Percentiles rank a stretch among this genome's conserved stretches.
Evolutionary conservation across 2,888 invertebrate species (phyloP).

Genomic region (Tholera decimalis): DNA sequence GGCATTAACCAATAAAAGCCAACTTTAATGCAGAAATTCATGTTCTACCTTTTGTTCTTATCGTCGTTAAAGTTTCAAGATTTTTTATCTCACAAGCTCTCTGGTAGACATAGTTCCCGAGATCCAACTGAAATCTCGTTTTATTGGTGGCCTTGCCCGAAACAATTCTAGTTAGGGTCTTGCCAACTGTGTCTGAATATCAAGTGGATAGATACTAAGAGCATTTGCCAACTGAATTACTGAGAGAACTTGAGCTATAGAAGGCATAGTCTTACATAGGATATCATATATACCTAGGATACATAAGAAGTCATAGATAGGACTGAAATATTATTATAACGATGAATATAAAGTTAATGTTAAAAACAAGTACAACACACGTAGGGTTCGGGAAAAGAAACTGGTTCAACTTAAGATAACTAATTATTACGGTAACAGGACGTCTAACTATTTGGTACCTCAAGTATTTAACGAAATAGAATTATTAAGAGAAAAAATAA

Average conservation of each 20-base stretch:
- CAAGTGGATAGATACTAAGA: conserved; percentile 3
- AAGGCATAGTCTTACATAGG: background rate
- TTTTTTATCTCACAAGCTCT: background rate
- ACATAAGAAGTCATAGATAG: too few species aligned
- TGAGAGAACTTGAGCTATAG: background rate
- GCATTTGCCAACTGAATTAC: background rate
- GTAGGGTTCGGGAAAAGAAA: too few species aligned
- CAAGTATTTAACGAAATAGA: too few species aligned
- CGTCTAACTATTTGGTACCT: too few species aligned
- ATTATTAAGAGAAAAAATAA: too few species aligned
- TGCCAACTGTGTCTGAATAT: background rate
- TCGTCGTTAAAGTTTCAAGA: background rate
- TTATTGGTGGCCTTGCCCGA: background rate
- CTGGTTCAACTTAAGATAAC: too few species aligned
- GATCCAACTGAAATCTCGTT: background rate
- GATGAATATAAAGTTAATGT: too few species aligned
- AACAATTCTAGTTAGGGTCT: background rate
- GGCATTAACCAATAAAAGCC: too few species aligned
- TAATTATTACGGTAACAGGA: too few species aligned
- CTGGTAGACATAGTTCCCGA: background rate
- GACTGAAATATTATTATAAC: too few species aligned
- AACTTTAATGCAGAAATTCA: background rate
- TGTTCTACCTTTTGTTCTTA: background rate
- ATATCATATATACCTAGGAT: too few species aligned
- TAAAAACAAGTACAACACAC: too few species aligned